These are phyloP conservation scores for Netelia melanura DNA, from an alignment of 2,888 invertebrate genomes.

Conservation along the genomic window DNA sequence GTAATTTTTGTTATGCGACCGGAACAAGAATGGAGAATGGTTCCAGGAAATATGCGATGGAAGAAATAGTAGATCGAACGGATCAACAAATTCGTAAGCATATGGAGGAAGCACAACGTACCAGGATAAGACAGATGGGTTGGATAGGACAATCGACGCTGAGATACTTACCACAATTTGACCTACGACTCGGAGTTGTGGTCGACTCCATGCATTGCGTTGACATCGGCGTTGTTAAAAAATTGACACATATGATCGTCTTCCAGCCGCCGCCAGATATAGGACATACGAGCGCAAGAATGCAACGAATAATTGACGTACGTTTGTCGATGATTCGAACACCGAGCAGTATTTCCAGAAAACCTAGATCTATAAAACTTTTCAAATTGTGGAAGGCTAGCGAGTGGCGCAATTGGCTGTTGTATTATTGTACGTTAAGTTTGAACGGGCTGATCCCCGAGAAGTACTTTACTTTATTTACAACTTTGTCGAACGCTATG, in stretches of 20 bases:
- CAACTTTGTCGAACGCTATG: constrained; percentile 37
- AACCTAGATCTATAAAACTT: constrained; percentile 7
- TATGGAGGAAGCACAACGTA: constrained; percentile 31
- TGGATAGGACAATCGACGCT: constrained; percentile 27
- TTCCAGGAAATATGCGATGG: constrained; percentile 19
- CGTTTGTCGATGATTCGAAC: constrained; percentile 40
- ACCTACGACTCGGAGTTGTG: constrained; percentile 35
- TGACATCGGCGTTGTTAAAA: constrained; percentile 40
- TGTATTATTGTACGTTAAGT: constrained; percentile 39
- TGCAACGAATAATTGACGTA: constrained; percentile 29
- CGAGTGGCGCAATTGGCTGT: constrained; percentile 55
- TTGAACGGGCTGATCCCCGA: constrained; percentile 31
- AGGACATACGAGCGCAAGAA: constrained; percentile 10
- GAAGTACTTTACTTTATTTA: constrained; percentile 24
- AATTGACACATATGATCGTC: constrained; percentile 16
- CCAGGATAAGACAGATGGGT: constrained; percentile 15
- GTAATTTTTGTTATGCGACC: no score
- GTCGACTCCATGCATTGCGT: constrained; percentile 49
- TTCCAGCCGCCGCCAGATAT: constrained; percentile 10
- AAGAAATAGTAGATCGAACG: constrained; percentile 20
- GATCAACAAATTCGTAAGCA: constrained; percentile 29
- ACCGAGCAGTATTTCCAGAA: constrained; percentile 41
- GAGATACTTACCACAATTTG: constrained; percentile 23
- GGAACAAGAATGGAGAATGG: constrained; percentile 3
- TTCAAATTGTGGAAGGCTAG: constrained; percentile 48